Base-by-base conservation (phyloP, 30 jellyfish, hydroid and myxozoan genomes). In the Calvadosia cruxmelitensis region DNA sequence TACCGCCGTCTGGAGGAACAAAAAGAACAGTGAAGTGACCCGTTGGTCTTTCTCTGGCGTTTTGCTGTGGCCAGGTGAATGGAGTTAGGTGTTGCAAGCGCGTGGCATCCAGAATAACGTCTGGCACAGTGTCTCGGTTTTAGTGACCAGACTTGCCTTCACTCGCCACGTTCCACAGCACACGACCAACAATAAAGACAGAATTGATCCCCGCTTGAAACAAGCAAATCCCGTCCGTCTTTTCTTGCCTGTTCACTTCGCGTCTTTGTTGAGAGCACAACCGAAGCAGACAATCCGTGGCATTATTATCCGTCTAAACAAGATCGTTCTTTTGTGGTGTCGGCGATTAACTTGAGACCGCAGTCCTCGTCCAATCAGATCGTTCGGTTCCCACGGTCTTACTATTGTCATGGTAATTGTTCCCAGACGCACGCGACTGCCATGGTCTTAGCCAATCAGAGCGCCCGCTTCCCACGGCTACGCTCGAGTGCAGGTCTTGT, bases 391-490 rank as follows among this genome's bases (percentile, higher is more conserved):
- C 57, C 57, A 42, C 57, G 57, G 57, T 42, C 57, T 10, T 42
- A 5, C 57, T 42, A 42, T 42, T 42, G 57, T 42, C 20, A 42
- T 42, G 57, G 57, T 42, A 42, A 42, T 42, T 42, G 57, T 42
- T 42, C 20, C 20, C 10, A 20, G 94, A 49, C 71, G 94, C 94
- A 82, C 94, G 94, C 94, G 94, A 82, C 94, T 72, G 52, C 33
- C 24, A 26, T 29, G 34, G 27, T 53, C 49, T 74, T 63, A 77
- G 68, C 94, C 94, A 82, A 82, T 82, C 94, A 82, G 79, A 26
- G 75, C 33, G 62, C 66, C 68, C 86, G 85, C 50, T 80, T 82
- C 94, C 94, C 94, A 82, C 94, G 94, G 94, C 94, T 82, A 82
- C 75, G 94, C 82, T 65, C 73, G 84, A 82, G 69, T 82, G 83